Conservation (phyloP, 2,113 vertebrate species). For the Nyctibius bracteatus region DNA sequence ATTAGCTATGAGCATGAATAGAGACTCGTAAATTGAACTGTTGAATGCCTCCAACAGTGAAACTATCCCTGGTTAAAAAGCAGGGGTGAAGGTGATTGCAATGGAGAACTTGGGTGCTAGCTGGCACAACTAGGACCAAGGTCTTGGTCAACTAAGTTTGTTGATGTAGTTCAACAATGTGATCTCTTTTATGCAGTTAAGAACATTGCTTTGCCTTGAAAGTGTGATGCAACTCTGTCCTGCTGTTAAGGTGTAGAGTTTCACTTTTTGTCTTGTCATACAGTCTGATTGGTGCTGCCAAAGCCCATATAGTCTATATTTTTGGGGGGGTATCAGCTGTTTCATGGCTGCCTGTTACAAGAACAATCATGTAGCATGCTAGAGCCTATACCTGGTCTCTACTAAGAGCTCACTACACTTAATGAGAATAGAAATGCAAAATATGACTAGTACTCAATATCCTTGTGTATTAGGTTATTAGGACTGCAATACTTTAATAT, state of each 20-base stretch:
- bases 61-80: not conserved
- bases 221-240: not conserved
- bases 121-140: not conserved
- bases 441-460: not conserved
- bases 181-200: not conserved
- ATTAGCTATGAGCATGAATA: not conserved
- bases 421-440: not conserved
- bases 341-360: not conserved
- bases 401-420: not conserved
- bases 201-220: not conserved
- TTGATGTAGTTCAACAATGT: not conserved
- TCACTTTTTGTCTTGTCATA: not conserved
- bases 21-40: not conserved
- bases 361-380: not conserved
- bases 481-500: not conserved
- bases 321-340: not conserved
- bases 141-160: not conserved
- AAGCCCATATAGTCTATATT: not conserved
- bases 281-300: not conserved
- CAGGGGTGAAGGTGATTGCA: not conserved
- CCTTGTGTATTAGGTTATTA: not conserved
- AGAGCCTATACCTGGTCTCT: not conserved
- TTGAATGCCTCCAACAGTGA: not conserved
- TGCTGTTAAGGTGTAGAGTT: not conserved
- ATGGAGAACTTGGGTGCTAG: not conserved